These are phyloP conservation scores for Bradypodion pumilum DNA, from an alignment of 2,797 vertebrate species.

Conservation along the genomic window DNA sequence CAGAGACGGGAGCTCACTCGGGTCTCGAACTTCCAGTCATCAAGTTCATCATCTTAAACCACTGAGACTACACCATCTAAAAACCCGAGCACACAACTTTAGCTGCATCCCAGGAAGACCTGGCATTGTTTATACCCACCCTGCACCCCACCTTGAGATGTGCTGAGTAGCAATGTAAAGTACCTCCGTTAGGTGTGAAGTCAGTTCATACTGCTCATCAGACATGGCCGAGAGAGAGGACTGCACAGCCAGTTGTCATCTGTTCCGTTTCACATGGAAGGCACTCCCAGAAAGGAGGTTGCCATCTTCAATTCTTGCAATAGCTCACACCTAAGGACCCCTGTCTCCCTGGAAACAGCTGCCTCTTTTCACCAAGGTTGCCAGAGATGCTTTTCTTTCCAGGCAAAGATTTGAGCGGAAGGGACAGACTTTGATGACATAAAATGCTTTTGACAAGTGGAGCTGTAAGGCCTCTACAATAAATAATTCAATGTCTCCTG, in stretches of 20 bases:
- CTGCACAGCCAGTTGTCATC: constrained; percentile 17
- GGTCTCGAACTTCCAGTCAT: no score
- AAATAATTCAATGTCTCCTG: neutral
- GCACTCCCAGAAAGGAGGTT: neutral
- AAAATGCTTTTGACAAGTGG: constrained; percentile 9
- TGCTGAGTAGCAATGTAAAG: neutral
- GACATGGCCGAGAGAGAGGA: neutral
- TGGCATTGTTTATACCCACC: neutral
- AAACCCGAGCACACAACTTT: neutral
- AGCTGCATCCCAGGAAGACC: neutral
- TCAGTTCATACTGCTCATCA: neutral
- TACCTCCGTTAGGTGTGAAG: constrained; percentile 11
- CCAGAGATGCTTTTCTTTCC: neutral
- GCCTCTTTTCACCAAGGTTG: constrained; percentile 1
- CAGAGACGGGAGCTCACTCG: no score
- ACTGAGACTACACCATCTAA: neutral
- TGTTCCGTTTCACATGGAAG: neutral
- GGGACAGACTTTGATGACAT: constrained; percentile 12
- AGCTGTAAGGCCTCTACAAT: constrained; percentile 18
- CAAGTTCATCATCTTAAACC: no score
- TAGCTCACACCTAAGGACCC: neutral
- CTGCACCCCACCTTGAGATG: neutral
- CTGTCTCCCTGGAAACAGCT: constrained; percentile 9
- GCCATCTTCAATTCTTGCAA: constrained; percentile 15
- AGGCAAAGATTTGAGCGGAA: constrained; percentile 3